A percentile compares a stretch with the other conserved stretches of the same genome.
phyloP scores from a whole-genome alignment of 2,797 vertebrate species.

The Gallinago solitaria region DNA sequence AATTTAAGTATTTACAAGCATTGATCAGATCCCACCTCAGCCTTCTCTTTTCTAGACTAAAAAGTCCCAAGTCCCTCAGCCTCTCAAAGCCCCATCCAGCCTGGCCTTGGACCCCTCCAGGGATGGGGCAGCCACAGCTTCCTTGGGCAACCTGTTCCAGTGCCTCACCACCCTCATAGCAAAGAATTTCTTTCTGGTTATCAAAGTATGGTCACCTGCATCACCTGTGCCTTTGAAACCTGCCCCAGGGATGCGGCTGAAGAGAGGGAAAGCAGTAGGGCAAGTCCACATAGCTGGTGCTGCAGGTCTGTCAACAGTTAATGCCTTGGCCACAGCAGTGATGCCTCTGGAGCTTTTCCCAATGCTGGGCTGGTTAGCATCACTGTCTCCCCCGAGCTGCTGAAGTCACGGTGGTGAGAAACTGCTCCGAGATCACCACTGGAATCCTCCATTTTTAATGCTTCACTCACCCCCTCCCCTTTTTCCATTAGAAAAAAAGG shows the following conservation, averaged over 20 bases:
- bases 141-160: too few relatives aligned
- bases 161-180: too few relatives aligned
- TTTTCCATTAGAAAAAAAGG: not conserved
- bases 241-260: not conserved
- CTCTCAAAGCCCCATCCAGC: too few relatives aligned
- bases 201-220: not conserved
- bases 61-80: too few relatives aligned
- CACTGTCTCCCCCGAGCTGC: not conserved
- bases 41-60: too few relatives aligned
- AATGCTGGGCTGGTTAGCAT: slow-evolving; percentile 38
- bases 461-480: not conserved
- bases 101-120: too few relatives aligned
- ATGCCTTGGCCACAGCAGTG: not conserved
- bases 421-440: slow-evolving; percentile 52
- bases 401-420: slow-evolving; percentile 2
- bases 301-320: not conserved
- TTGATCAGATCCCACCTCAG: too few relatives aligned
- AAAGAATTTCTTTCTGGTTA: too few relatives aligned
- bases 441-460: not conserved
- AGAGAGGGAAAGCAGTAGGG: not conserved
- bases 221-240: not conserved
- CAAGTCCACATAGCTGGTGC: not conserved
- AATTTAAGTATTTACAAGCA: too few relatives aligned
- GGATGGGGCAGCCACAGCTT: too few relatives aligned
- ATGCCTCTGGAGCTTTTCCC: slow-evolving; percentile 50